Evolutionary conservation across 2,797 vertebrate species (phyloP), one percentile per base, ranked within the genome.

Genomic region (Yasuhikotakia modesta): DNA sequence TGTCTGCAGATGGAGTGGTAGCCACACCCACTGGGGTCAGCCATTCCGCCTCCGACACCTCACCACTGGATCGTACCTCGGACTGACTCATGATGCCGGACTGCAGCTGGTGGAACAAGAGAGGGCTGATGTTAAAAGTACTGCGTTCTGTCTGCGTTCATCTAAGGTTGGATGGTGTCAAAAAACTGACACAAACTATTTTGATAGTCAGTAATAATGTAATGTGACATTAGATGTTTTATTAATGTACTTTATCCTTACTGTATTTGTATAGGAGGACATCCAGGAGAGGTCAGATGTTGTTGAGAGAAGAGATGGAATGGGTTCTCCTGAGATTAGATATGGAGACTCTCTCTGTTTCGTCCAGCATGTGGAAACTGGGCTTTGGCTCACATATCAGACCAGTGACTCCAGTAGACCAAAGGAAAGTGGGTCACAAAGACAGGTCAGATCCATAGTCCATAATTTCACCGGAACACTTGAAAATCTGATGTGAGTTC

Each of bases 341-440:
- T 99, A 98, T 0, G 97, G 97, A 22, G 97, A 99, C 87, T 99
- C 97, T 0, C 89, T 96, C 17, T 98, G 97, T 86, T 96, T 93
- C 22, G 90, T 98, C 76, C 97, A 99, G 63, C 97, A 99, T 24
- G 90, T 94, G n/a, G 92, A 93, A 70, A 96, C 95, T 1, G 93
- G 94, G 24, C 91, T 98, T 6, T 98, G 97, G 97, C 93, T 99
- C 7, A 97, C 96, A 0, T 98, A 98, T 90, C 96, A 96, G 86
- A 92, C 95, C 17, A 88, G 91, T 73, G 95, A 98, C 78, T 88
- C 92, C 5, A 96, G 96, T 82, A 94, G 94, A 13, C 91, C 93
- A 61, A 91, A 92, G 32, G 92, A 95, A 90, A 94, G 93, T 11
- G 91, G 88, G 22, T 76, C 91, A 53, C 94, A 94, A 63, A 90